Base-by-base conservation (phyloP, 2,113 vertebrate genomes). In the Paradoxurus hermaphroditus region DNA sequence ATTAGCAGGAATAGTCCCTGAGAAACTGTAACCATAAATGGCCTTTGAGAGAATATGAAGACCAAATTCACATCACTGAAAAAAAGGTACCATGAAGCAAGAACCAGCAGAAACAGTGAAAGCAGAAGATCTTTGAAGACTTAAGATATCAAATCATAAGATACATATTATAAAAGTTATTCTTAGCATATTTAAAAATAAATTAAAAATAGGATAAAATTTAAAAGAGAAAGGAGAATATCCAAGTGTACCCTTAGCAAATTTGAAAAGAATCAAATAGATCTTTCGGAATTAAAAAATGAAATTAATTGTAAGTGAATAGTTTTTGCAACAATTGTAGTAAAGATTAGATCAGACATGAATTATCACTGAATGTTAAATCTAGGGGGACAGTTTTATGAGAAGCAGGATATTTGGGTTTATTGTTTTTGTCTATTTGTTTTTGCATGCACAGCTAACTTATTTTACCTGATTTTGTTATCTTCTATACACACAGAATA, bases 261-360 rank as follows among this genome's bases (percentile, higher is more conserved):
- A 78, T 90, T n/a, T 86, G 29, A 95, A 97, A 96, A 78, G 39
- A 87, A 92, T 21, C 70, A 11, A 91, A 87, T 6, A 67, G 21
- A 27, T 36, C 14, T 78, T 85, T 93, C 85, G 75, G 44, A 94
- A 36, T 41, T 93, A 2, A 91, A 75, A 97, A 91, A 44, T 56
- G 39, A 86, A 92, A 68, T 39, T 73, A 73, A 68, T n/a, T 93
- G 81, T 31, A 97, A 95, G 77, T 63, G 7, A 70, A 62, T 92
- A 29, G 21, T 13, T 92, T 90, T 93, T 73, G 39, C 34, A 89
- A 89, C 3, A 89, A 72, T 82, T 95, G 1, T 36, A 94, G 49
- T 79, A 79, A 97, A 88, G 34, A 53, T 59, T 68, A 89, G 25
- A 72, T 72, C 39, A 78, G 59, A n/a, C 15, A 86, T 73, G 6